These are phyloP conservation scores for Atta texana DNA, from an alignment of 1,140 invertebrate species.

Conservation along the genomic window DNA sequence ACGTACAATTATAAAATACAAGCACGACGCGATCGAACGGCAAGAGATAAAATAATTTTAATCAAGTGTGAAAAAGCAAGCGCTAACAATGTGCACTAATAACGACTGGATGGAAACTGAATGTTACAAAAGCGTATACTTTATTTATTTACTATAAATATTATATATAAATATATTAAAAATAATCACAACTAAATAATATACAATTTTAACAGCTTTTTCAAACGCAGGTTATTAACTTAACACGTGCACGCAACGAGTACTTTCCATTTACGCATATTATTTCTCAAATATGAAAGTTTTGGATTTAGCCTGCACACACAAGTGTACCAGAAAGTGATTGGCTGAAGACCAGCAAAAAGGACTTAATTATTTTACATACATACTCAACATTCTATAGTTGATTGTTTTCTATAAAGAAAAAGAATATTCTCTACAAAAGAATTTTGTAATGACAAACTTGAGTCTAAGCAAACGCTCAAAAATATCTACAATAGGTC, in stretches of 20 bases:
- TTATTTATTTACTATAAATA: neutral
- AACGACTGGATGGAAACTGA: neutral
- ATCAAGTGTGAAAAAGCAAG: constrained; percentile 47
- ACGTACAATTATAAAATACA: constrained; percentile 47
- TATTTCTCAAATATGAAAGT: constrained; percentile 24
- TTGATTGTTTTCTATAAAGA: too few relatives aligned
- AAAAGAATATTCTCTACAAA: neutral
- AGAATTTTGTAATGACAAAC: neutral
- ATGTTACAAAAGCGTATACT: neutral
- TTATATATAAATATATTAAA: neutral
- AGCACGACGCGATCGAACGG: constrained; percentile 15
- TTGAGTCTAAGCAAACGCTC: neutral
- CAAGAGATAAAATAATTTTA: constrained; percentile 47
- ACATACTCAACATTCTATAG: neutral
- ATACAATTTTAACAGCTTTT: constrained; percentile 5
- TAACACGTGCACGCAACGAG: neutral
- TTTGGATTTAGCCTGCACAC: constrained; percentile 14
- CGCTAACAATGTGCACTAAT: constrained; percentile 48
- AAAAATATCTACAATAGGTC: neutral
- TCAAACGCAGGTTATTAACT: neutral
- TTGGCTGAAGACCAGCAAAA: constrained; percentile 15
- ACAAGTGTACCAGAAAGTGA: neutral
- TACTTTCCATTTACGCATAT: constrained; percentile 5
- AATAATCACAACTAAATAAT: neutral
- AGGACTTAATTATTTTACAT: neutral